These are phyloP conservation scores for Drosophila mettleri DNA, from an alignment of 2,888 invertebrate species.

Conservation along the genomic window DNA sequence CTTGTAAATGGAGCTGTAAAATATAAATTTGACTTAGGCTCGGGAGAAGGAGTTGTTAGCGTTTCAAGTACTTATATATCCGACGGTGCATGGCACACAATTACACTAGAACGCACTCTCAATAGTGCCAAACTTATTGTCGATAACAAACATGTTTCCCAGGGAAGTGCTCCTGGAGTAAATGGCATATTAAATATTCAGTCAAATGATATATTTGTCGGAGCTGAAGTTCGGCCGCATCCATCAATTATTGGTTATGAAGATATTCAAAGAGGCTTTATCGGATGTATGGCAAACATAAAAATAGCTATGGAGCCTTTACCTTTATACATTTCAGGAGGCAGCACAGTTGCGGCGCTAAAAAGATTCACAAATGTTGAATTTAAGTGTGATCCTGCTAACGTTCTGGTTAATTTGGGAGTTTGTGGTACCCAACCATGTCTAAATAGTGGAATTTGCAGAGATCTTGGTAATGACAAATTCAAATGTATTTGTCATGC, in stretches of 20 bases:
- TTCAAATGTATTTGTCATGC: constrained; percentile 93
- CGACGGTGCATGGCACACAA: constrained; percentile 94
- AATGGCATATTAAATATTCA: constrained; percentile 94
- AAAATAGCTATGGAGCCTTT: constrained; percentile 90
- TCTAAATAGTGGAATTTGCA: constrained; percentile 90
- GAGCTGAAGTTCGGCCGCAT: constrained; percentile 92
- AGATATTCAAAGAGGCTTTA: constrained; percentile 93
- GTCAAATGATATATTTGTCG: constrained; percentile 92
- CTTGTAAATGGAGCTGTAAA: constrained; percentile 93
- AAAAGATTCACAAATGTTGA: constrained; percentile 90
- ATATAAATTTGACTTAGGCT: constrained; percentile 96
- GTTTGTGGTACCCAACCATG: constrained; percentile 92
- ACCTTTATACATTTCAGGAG: constrained; percentile 90
- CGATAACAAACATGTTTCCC: constrained; percentile 90
- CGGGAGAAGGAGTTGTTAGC: constrained; percentile 93
- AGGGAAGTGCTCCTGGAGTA: constrained; percentile 92
- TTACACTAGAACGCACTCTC: constrained; percentile 92
- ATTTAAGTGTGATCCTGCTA: constrained; percentile 88
- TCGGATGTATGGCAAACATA: constrained; percentile 96
- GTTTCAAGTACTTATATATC: constrained; percentile 91
- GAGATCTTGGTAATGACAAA: constrained; percentile 87
- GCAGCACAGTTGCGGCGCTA: constrained; percentile 88
- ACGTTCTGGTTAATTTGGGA: constrained; percentile 87
- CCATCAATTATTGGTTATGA: constrained; percentile 90
- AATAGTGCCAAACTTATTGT: constrained; percentile 92